phyloP scores from a whole-genome alignment of 2,888 invertebrate species.

The Crematogaster levior region DNA sequence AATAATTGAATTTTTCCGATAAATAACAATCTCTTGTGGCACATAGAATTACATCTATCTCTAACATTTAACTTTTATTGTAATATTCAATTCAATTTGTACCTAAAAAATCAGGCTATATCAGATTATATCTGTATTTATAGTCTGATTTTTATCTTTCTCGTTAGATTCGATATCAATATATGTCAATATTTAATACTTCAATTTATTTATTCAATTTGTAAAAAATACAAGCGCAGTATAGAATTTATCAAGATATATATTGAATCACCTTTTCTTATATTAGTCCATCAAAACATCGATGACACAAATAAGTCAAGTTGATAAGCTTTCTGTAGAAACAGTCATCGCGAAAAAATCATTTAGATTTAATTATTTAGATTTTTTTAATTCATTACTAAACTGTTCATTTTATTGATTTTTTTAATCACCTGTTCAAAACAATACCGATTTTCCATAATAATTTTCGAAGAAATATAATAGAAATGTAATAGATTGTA shows the following conservation, averaged over 20 bases:
- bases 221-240: background rate
- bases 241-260: background rate
- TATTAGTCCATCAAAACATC: background rate
- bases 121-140: too few species aligned
- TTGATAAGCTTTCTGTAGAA: constrained; percentile 9
- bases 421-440: background rate
- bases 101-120: too few species aligned
- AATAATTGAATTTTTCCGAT: background rate
- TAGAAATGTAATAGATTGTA: background rate
- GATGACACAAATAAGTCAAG: constrained; percentile 21
- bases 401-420: background rate
- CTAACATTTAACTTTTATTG: constrained; percentile 2
- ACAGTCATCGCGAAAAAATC: background rate
- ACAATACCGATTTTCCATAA: background rate
- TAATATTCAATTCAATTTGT: too few species aligned
- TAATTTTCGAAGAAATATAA: background rate
- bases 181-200: background rate
- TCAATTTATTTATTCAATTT: background rate
- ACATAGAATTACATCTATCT: background rate
- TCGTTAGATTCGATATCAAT: background rate
- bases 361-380: background rate
- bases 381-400: background rate
- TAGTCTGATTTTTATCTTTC: background rate
- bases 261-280: background rate
- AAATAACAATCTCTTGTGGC: background rate